Base-by-base conservation (phyloP, 2,888 invertebrate species). In the Nymphalis polychloros region DNA sequence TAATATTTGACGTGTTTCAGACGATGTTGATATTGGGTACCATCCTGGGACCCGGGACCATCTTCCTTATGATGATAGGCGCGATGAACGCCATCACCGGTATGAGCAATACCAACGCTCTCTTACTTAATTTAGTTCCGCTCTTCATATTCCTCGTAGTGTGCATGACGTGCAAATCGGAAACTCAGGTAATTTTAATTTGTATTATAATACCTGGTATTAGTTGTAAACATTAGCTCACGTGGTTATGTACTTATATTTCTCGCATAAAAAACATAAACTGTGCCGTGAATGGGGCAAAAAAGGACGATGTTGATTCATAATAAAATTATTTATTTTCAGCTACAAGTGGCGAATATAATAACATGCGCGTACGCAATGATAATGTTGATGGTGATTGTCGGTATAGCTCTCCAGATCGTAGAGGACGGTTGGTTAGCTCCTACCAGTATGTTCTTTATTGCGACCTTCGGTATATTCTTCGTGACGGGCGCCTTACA, bases 311-410 rank as follows among this genome's bases (percentile, higher is more conserved):
- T 41, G 0, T 13, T 41, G 13, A 41, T 41, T 13, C 3, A 13
- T 13, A 41, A 10, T 13, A 41, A 41, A 41, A 10, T 13, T 13
- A 53, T 50, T 57, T 62, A 5, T 35, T 86, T 88, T 41, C 89
- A 97, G 95, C 82, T 97, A 41, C 86, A 94, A 59, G 84, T 96
- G 49, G 98, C 98, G 0, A 95, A 95, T 68, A 79, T 96, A 5
- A 95, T 97, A 66, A 97, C 97, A 46, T 94, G 95, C 6, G 75
- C 95, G 1, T 98, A 98, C 83, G 96, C 96, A 0, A 93, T 98
- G 81, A 93, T 97, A 8, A 98, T 98, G 98, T 95, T 97, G 93
- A 94, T 97, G 47, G 98, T 98, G 0, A 89, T 97, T 35, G 95
- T 97, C 59, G 97, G 97, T 60, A 95, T 97, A 63, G 93, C 95